Conservation (phyloP, 2,113 vertebrate genomes). For the Sciurus niger region DNA sequence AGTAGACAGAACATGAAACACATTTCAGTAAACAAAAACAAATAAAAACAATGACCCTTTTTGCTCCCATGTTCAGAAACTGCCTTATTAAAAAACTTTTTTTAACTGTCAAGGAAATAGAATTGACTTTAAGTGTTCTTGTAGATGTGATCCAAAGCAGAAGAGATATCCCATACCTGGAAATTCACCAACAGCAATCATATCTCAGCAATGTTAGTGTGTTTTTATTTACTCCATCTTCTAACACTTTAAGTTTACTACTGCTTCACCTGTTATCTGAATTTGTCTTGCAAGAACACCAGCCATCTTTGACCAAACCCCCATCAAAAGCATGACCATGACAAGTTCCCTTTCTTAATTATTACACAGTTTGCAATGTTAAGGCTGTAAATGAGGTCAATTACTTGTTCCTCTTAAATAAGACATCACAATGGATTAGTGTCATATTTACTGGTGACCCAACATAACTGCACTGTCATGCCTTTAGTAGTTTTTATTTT, state of each 20-base stretch:
- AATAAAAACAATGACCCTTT: not conserved
- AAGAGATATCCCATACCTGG: not conserved
- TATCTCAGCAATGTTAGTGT: not conserved
- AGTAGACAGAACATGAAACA: not conserved
- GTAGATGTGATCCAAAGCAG: not conserved
- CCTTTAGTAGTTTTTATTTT: too few species aligned
- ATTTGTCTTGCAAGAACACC: not conserved
- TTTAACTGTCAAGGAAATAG: not conserved
- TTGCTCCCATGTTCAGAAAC: not conserved
- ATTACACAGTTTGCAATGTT: not conserved
- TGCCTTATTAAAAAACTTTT: not conserved
- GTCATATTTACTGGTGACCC: too few species aligned
- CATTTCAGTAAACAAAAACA: conserved; percentile 23
- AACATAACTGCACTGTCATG: too few species aligned
- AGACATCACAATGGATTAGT: not conserved
- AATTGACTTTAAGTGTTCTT: conserved; percentile 12
- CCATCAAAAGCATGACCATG: not conserved
- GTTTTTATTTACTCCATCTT: not conserved
- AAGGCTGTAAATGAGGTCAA: not conserved
- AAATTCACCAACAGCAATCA: not conserved
- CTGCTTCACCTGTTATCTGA: not conserved
- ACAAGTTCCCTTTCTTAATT: not conserved
- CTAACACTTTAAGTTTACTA: not conserved
- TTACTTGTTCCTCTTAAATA: not conserved
- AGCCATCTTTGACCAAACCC: not conserved